Evolutionary conservation across 2,797 vertebrate genomes (phyloP), one percentile per base, ranked within the genome.

Genomic region (Crenichthys baileyi): DNA sequence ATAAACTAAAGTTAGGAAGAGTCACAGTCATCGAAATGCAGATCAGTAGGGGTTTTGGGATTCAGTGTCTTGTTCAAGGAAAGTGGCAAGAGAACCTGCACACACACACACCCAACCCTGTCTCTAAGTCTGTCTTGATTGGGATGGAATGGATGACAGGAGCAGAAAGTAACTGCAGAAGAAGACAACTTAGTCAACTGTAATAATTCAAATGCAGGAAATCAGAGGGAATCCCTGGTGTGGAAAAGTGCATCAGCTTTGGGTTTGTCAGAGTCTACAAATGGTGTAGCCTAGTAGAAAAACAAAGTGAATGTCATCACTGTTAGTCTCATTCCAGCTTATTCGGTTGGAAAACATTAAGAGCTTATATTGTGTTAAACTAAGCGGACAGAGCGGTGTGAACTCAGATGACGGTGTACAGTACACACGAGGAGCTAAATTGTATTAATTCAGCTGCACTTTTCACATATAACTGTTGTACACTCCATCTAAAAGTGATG

Each of bases 341-440:
- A 70, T 48, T 46, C 26, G 41, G 41, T 48, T 70, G 67, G 44
- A 70, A 70, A 48, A 70, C 16, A 80, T 70, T 72, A 76, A 12
- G 72, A 74, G 67, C 76, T 75, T 55, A 77, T 44, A 53, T 61
- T 58, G 58, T 53, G 36, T 58, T 36, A 12, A 44, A 53, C 36
- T 75, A 24, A 76, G 48, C 0, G 6, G 48, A 65, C 22, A 67
- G 48, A 55, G 67, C 41, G 26, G 41, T 44, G 67, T 70, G 41
- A 70, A 48, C 67, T 46, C 67, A 24, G 39, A 44, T n/a, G 39
- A 44, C 44, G 22, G 22, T 15, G 11, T 68, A 44, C 65, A 68
- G 39, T 44, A n/a, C 39, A 68, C 65, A 70, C n/a, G 48, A 18
- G 26, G 67, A 48, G 24, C 12, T 15, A 46, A 46, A 46, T 70